Evolutionary conservation across 2,113 vertebrate genomes (phyloP), one percentile per base, ranked within the genome.

Genomic region (Tor tambroides): DNA sequence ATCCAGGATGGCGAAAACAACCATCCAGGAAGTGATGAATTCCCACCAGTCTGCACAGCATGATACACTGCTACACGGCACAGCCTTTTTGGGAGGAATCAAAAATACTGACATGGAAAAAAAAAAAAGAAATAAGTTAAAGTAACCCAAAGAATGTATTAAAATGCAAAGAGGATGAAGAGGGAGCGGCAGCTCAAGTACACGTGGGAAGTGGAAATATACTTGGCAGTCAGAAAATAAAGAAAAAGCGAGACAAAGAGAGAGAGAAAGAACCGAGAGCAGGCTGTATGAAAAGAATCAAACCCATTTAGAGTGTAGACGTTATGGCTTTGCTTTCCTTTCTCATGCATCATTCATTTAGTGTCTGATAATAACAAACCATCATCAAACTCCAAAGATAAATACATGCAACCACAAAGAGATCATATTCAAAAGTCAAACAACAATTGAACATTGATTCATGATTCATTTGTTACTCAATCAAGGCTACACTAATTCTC

Each of bases 291-390:
- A 82, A 87, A 69, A 23, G 63, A 54, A 82, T 67, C 54, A 61
- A 82, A 86, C 35, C 81, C 80, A 41, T 92, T 87, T 90, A 91
- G 87, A 56, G 89, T 67, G 49, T 72, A 19, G 30, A 59, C 0
- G 23, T 77, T 76, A 61, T 35, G 71, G 56, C 61, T 84, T 80
- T 84, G 82, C 56, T 79, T 46, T 72, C 86, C 75, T 84, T 86
- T 69, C 61, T 80, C 85, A 90, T 89, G 90, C 90, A 89, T 90
- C 89, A 84, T 85, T 90, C 86, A 77, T 88, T 83, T 61, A 90
- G 41, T 28, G 63, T 54, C 35, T 89, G 72, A 82, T 59, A 59
- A 63, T 32, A 80, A 83, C 76, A 74, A 84, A 82, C 61, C 69
- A 79, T 26, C 21, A 77, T n/a, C 41, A 17, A 71, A 87, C 78